phyloP scores from a whole-genome alignment of 2,888 invertebrate genomes.

The Eristalinus aeneus region DNA sequence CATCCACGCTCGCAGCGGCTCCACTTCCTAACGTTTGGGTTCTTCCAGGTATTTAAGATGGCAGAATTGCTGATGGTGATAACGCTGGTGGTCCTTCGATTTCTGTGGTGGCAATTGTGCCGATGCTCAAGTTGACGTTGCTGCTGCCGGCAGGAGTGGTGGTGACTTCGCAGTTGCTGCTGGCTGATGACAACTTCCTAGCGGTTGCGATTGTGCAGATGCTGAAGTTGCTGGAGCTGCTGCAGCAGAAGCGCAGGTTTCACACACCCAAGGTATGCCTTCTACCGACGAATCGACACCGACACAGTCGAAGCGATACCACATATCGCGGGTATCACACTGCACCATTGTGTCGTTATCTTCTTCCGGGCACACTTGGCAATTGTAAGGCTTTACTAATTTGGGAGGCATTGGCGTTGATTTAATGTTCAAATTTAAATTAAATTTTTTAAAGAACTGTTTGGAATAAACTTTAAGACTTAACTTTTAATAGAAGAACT shows the following conservation, averaged over 20 bases:
- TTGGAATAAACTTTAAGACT: too few relatives aligned
- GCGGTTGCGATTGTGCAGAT: not conserved
- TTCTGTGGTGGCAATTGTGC: not conserved
- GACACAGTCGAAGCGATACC: conserved; percentile 10
- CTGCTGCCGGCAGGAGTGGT: not conserved
- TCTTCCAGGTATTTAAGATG: not conserved
- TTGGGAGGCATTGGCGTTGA: not conserved
- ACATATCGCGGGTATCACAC: not conserved
- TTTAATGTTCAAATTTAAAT: not conserved
- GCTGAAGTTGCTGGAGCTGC: not conserved
- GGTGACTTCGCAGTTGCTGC: not conserved
- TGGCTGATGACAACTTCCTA: not conserved
- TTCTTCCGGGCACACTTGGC: not conserved
- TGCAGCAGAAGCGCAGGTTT: not conserved
- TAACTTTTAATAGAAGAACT: too few relatives aligned
- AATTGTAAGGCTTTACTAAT: not conserved
- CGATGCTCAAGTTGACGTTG: not conserved
- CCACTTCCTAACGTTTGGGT: not conserved
- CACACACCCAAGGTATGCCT: not conserved
- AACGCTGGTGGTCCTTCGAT: not conserved
- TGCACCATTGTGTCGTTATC: conserved; percentile 3
- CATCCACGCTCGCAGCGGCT: not conserved
- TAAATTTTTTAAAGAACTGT: not conserved
- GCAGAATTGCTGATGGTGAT: not conserved
- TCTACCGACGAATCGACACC: conserved; percentile 2